These are phyloP conservation scores for Phragmatobia fuliginosa DNA, from an alignment of 2,888 invertebrate genomes.

Conservation along the genomic window DNA sequence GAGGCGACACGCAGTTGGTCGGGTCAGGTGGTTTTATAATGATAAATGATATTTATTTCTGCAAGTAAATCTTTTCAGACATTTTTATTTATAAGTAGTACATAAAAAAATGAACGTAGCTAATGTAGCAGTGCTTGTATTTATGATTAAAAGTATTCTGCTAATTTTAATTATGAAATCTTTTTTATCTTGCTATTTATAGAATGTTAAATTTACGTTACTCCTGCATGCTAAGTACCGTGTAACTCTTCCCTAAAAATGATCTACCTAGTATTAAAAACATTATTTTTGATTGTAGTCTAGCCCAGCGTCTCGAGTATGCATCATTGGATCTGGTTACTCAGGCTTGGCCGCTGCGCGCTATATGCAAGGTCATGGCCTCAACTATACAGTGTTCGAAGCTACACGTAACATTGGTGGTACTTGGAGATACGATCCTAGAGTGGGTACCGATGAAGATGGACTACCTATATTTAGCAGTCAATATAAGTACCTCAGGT, in stretches of 20 bases:
- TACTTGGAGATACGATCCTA: conserved; percentile 92
- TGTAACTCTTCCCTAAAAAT: neutral
- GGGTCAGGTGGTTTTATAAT: no score
- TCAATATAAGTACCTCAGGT: conserved; percentile 91
- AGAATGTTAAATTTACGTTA: neutral
- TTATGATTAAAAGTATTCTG: no score
- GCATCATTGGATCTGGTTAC: conserved; percentile 92
- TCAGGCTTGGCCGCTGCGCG: conserved; percentile 90
- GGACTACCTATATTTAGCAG: conserved; percentile 91
- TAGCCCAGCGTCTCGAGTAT: conserved; percentile 49
- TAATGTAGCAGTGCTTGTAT: no score
- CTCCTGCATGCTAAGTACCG: neutral
- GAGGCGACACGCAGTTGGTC: no score
- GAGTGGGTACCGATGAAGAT: conserved; percentile 87
- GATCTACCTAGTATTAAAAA: neutral
- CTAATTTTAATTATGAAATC: neutral
- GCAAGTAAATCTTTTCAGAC: no score
- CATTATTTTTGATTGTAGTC: neutral
- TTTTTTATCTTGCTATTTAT: neutral
- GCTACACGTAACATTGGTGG: conserved; percentile 90
- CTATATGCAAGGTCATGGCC: conserved; percentile 83
- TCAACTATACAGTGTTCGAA: conserved; percentile 89
- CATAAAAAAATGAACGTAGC: no score
- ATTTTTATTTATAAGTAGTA: no score
- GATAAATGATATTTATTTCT: no score